Evolutionary conservation across 1,140 invertebrate species (phyloP).

Genomic region (Daktulosphaira vitifoliae): DNA sequence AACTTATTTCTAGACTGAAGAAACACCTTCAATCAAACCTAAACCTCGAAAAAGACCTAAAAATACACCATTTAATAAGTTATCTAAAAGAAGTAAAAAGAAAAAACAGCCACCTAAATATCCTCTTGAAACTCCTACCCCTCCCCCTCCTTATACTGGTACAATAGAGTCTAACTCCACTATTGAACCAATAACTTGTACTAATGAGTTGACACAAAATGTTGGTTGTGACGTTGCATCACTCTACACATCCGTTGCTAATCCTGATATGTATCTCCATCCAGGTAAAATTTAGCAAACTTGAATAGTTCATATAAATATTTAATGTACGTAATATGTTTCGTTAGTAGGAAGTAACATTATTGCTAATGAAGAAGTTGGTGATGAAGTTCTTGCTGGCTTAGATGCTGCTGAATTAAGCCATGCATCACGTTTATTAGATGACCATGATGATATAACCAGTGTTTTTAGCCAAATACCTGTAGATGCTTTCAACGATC

Average conservation of each 20-base stretch:
- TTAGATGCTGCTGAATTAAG: conserved; percentile 41
- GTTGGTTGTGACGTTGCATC: conserved; percentile 18
- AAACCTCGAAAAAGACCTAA: conserved; percentile 67
- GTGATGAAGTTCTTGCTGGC: conserved; percentile 45
- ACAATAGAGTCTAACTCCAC: conserved; percentile 1
- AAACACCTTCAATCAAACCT: conserved; percentile 34
- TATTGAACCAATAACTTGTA: conserved; percentile 25
- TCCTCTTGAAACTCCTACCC: conserved; percentile 3
- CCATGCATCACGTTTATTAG: conserved; percentile 47
- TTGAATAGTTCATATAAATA: neutral
- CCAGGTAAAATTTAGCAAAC: conserved; percentile 7
- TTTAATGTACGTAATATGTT: neutral
- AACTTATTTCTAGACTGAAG: conserved; percentile 14
- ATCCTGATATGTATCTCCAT: conserved; percentile 26
- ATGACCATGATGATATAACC: conserved; percentile 80
- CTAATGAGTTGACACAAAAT: conserved; percentile 25
- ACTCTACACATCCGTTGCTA: conserved; percentile 11
- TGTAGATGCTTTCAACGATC: conserved; percentile 82
- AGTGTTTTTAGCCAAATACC: conserved; percentile 82
- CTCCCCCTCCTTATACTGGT: conserved; percentile 12
- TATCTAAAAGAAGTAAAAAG: conserved; percentile 60
- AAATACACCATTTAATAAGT: conserved; percentile 57
- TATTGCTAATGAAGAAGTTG: conserved; percentile 39
- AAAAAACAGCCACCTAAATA: conserved; percentile 44
- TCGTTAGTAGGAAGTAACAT: conserved; percentile 5